Percentiles rank a stretch among this genome's conserved stretches.
These are phyloP conservation scores for Holothuria scabra DNA, from an alignment of 53 echinoderm and acorn worm species.

Conservation along the genomic window DNA sequence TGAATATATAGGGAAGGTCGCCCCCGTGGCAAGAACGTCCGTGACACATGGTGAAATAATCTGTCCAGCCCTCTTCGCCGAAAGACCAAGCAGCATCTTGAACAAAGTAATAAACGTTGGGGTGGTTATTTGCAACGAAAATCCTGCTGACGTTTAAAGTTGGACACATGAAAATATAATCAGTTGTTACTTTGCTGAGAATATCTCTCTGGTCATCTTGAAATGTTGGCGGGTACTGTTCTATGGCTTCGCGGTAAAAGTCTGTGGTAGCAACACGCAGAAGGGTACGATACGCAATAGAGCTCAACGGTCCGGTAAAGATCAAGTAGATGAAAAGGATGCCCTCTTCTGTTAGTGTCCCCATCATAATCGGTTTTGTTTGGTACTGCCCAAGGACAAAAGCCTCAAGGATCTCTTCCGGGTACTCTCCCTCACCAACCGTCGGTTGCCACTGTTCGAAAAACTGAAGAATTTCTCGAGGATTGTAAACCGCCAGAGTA, in stretches of 20 bases:
- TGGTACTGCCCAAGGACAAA: slow-evolving; percentile 34
- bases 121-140: not conserved
- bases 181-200: slow-evolving; percentile 25
- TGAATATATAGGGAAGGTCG: slow-evolving; percentile 59
- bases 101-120: slow-evolving; percentile 39
- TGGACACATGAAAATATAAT: slow-evolving; percentile 55
- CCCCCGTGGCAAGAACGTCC: slow-evolving; percentile 49
- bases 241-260: not conserved
- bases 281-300: not conserved
- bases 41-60: not conserved
- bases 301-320: not conserved
- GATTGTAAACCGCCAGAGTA: slow-evolving; percentile 1
- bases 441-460: slow-evolving; percentile 44
- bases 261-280: not conserved
- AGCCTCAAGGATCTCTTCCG: slow-evolving; percentile 30
- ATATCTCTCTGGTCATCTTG: slow-evolving; percentile 43
- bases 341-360: slow-evolving; percentile 32
- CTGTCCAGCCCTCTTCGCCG: slow-evolving; percentile 24
- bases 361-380: slow-evolving; percentile 53
- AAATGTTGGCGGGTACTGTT: slow-evolving; percentile 25
- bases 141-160: slow-evolving; percentile 22
- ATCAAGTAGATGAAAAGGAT: slow-evolving; percentile 16
- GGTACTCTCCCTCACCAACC: slow-evolving; percentile 47
- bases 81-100: slow-evolving; percentile 46
- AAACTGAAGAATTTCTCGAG: slow-evolving; percentile 29